Conservation (phyloP, 2,888 invertebrate genomes). For the Mesoligia furuncula region DNA sequence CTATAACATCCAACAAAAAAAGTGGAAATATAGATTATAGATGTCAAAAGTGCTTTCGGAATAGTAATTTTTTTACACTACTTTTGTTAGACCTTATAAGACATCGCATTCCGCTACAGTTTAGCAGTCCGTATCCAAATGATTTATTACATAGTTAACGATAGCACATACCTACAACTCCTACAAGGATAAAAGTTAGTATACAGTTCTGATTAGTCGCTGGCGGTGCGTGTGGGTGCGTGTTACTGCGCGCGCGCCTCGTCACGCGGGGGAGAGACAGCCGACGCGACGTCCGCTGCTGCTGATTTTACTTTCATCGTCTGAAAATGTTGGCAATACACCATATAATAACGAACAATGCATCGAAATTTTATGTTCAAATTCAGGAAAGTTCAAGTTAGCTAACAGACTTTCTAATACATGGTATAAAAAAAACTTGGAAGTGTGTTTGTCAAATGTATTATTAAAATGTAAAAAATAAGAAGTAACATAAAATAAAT, state of each 20-base stretch:
- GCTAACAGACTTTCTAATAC: background rate
- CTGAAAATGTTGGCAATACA: slow-evolving; percentile 71
- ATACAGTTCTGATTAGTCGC: slow-evolving; percentile 15
- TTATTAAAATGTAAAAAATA: slow-evolving; percentile 27
- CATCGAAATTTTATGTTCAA: background rate
- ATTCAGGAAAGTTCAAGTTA: background rate
- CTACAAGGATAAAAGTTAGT: slow-evolving; percentile 35
- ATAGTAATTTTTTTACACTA: background rate
- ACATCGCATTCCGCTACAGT: background rate
- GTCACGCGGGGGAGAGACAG: slow-evolving; percentile 92
- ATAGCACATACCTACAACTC: slow-evolving; percentile 26
- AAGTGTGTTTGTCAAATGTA: slow-evolving; percentile 11
- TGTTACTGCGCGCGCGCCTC: slow-evolving; percentile 83
- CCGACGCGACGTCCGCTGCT: slow-evolving; percentile 91
- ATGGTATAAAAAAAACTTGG: slow-evolving; percentile 2
- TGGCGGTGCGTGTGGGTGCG: slow-evolving; percentile 9
- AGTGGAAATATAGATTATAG: background rate
- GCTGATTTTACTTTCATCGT: slow-evolving; percentile 91
- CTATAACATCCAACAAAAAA: slow-evolving; percentile 35
- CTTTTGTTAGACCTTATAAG: slow-evolving; percentile 30
- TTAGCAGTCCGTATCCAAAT: background rate
- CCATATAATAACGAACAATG: background rate
- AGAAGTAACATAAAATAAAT: slow-evolving; percentile 5
- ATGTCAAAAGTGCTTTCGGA: background rate
- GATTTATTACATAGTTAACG: slow-evolving; percentile 28